A percentile compares a stretch with the other conserved stretches of the same genome.
phyloP scores from a whole-genome alignment of 2,113 vertebrate species.

The Ovis canadensis region DNA sequence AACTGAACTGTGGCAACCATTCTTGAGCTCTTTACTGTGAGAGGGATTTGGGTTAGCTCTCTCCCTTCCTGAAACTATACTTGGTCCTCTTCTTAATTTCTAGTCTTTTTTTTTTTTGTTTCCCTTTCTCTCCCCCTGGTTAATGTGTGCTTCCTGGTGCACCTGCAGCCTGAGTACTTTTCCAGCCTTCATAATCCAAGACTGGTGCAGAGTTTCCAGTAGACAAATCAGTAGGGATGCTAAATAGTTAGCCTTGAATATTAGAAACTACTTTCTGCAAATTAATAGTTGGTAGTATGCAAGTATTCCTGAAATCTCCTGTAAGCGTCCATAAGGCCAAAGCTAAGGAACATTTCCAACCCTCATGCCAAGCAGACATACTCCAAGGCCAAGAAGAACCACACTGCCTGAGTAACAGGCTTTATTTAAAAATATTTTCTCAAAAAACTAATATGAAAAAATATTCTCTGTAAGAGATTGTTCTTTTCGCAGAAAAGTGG shows the following conservation, averaged over 20 bases:
- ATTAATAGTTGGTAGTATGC: not conserved
- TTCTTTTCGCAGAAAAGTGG: not conserved
- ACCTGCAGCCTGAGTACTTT: not conserved
- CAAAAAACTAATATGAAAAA: not conserved
- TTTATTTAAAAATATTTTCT: constrained; percentile 4
- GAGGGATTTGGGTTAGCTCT: not conserved
- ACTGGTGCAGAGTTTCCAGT: not conserved
- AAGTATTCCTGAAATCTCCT: not conserved
- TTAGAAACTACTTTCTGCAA: not conserved
- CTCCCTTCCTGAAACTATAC: not conserved
- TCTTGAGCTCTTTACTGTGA: not conserved
- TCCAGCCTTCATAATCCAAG: not conserved
- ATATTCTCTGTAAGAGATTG: not conserved
- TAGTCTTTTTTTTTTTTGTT: not conserved
- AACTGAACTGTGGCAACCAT: not conserved
- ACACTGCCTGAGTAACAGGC: not conserved
- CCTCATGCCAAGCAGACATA: not conserved
- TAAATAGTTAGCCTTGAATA: not conserved
- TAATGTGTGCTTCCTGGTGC: not conserved
- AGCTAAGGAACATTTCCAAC: not conserved
- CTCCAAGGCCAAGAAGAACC: not conserved
- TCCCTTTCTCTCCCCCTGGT: not conserved
- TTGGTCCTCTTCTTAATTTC: not conserved
- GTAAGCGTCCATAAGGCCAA: not conserved
- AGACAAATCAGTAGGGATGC: not conserved